phyloP scores from a whole-genome alignment of 2,797 vertebrate genomes.

The Bovichtus variegatus region DNA sequence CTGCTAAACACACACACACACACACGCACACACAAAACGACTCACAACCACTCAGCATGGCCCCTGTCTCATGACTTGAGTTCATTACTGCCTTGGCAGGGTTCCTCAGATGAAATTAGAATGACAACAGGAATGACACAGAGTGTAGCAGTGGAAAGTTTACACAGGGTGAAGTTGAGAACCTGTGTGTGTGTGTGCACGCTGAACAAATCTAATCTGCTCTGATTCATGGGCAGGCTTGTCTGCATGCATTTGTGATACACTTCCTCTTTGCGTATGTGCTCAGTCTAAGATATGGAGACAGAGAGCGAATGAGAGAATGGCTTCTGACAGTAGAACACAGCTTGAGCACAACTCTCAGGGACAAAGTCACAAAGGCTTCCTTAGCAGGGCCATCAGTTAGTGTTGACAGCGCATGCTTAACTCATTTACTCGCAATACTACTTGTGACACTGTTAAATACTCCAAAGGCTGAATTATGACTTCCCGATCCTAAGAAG shows the following conservation, averaged over 20 bases:
- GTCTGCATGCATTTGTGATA: slow-evolving; percentile 70
- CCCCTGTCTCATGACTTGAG: slow-evolving; percentile 65
- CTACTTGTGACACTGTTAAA: slow-evolving; percentile 53
- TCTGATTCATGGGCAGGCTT: slow-evolving; percentile 69
- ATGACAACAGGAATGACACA: slow-evolving; percentile 77
- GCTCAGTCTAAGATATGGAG: slow-evolving; percentile 51
- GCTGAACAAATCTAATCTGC: slow-evolving; percentile 67
- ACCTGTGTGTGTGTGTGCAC: slow-evolving; percentile 10
- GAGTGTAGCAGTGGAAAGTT: slow-evolving; percentile 61
- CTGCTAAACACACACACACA: slow-evolving; percentile 5
- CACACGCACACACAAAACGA: slow-evolving; percentile 4
- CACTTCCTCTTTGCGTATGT: slow-evolving; percentile 56
- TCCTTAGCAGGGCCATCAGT: slow-evolving; percentile 55
- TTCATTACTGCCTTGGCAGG: slow-evolving; percentile 78
- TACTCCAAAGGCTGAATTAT: slow-evolving; percentile 44
- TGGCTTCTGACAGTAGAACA: slow-evolving; percentile 61
- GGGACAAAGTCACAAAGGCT: slow-evolving; percentile 66
- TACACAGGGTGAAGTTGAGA: slow-evolving; percentile 53
- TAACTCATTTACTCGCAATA: slow-evolving; percentile 51
- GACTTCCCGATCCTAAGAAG: slow-evolving; percentile 37
- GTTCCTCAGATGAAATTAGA: slow-evolving; percentile 75
- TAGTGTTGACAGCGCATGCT: slow-evolving; percentile 53
- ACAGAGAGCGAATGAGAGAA: slow-evolving; percentile 55
- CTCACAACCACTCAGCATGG: slow-evolving; percentile 51
- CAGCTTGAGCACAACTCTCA: slow-evolving; percentile 51